phyloP scores from a whole-genome alignment of 2,888 invertebrate genomes.

The Euspilapteryx auroguttella region DNA sequence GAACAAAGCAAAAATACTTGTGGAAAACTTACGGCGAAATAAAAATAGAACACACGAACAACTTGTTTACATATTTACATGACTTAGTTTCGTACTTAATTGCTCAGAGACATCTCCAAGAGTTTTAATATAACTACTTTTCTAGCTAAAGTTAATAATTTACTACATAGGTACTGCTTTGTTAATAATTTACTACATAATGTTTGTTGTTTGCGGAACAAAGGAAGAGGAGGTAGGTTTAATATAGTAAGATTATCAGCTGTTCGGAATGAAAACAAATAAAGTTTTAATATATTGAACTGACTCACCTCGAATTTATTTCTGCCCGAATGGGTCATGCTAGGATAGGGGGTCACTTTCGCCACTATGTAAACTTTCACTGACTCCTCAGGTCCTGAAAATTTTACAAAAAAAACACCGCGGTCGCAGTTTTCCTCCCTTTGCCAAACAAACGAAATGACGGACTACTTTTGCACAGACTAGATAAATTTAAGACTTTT shows the following conservation, averaged over 20 bases:
- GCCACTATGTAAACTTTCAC: slow-evolving; percentile 45
- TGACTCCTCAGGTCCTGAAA: no score
- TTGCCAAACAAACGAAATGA: no score
- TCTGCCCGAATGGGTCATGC: slow-evolving; percentile 66
- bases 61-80: slow-evolving; percentile 4
- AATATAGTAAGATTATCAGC: slow-evolving; percentile 43
- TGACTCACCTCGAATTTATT: slow-evolving; percentile 65
- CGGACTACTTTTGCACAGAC: no score
- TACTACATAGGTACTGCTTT: slow-evolving; percentile 1
- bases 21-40: background rate
- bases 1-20: no score
- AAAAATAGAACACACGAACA: background rate
- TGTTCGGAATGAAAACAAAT: slow-evolving; percentile 59
- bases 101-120: no score
- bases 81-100: slow-evolving; percentile 1
- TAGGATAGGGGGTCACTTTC: slow-evolving; percentile 52
- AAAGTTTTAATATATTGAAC: no score
- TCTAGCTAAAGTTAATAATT: no score
- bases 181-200: background rate
- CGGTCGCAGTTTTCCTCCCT: no score
- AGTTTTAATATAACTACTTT: no score
- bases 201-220: slow-evolving; percentile 17
- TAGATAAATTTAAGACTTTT: no score
- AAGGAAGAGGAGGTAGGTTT: slow-evolving; percentile 22
- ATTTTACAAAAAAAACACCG: no score